Base-by-base conservation (phyloP, 2,113 vertebrate species). In the Tringa solitaria region DNA sequence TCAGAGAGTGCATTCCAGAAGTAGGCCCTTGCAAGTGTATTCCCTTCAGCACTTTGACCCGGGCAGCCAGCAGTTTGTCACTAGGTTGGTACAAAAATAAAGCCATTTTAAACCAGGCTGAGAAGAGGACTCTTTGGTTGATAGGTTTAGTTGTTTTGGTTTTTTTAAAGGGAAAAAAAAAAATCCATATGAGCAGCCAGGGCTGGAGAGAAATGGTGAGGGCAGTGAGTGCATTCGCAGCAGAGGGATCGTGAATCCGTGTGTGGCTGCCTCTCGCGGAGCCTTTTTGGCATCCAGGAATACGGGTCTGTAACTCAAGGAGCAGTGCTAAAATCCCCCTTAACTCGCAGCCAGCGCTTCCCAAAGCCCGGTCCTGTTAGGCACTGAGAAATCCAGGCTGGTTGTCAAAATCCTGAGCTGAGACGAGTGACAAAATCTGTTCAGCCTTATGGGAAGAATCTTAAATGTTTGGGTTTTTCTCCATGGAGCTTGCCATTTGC, bases 201-300 rank as follows among this genome's bases (percentile, higher is more conserved):
- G 50, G 32, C 69, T 51, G 37, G 35, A 59, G 45, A 14, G 37
- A 14, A 17, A 10, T 6, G 10, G 7, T 79, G 54, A 27, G 24
- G 84, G 48, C 35, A 51, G 78, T 27, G n/a, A 56, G 32, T 21
- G 41, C 14, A 2, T 43, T 67, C 21, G 8, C 50, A 59, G 39
- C 19, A 54, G 64, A 26, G 9, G 26, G 27, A 8, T 14, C 0
- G 3, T 65, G 59, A 12, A 18, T 53, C n/a, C 0, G 1, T 80
- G 33, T 28, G 5, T 26, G 74, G 64, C 20, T 50, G 48, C 24
- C 22, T 73, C 45, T 32, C 39, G 14, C 4, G 50, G 67, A 43
- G 50, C 35, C 21, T 32, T 28, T 51, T 26, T 57, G 63, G 56
- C 61, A 53, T 39, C 48, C 56, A 23, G 12, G 27, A 54, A 5